Base-by-base conservation (phyloP, 2,888 invertebrate genomes). In the Calliphora vomitoria region DNA sequence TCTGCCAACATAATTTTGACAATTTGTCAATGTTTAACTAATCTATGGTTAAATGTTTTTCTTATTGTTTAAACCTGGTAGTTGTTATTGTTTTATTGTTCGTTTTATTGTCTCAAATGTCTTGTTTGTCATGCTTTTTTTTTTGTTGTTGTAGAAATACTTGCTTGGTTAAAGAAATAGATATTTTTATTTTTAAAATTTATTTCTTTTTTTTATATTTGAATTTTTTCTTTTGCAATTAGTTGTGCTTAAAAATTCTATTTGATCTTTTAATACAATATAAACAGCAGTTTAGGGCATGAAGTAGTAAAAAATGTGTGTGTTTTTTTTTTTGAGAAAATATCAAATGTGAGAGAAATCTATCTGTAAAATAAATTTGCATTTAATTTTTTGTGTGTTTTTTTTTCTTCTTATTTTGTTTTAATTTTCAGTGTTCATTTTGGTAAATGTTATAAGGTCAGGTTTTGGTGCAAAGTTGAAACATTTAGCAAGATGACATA, bases 11-110 rank as follows among this genome's bases (percentile, higher is more conserved):
- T 44, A 18, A 8, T 62, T 78, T 72, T 78, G 64, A 71, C 71
- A 78, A 66, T 71, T 83, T 83, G 83, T 83, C 83, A 78, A 47
- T 64, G 64, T 64, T 78, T 78, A 55, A 38, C 62, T 72, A 78
- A 72, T 78, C 62, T 62, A 38, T 69, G 13, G 31, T 53, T 50
- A 35, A 62, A 50, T 74, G 58, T 58, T 74, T 3, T n/a, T 58
- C 44, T 74, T 60, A 13, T 60, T 25, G 25, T 11, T 58, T 72
- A 15, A 58, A 38, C 18, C 18, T 15, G 1, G 5, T 13, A 35
- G 74, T 20, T 8, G 47, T 47, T 74, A 25, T 8, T 35, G 8
- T 68, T 31, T 50, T 60, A 41, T 79, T 55, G 31, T 44, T 64
- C 55, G 13, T 74, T 6, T 60, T 55, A 35, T 50, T 80, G 20